These are phyloP conservation scores for Luperina testacea DNA, from an alignment of 2,888 invertebrate species.

Conservation along the genomic window DNA sequence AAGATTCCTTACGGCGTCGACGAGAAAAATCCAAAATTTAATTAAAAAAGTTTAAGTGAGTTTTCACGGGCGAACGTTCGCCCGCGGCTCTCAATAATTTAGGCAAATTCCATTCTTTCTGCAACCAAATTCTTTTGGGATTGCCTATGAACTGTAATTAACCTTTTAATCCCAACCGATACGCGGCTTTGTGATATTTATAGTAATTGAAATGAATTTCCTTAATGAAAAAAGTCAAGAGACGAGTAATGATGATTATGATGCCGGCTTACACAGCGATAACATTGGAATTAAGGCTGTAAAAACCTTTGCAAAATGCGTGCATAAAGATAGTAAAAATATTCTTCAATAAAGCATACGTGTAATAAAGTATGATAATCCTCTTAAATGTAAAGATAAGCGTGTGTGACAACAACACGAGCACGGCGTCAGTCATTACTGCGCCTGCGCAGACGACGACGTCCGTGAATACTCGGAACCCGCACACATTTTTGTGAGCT, in stretches of 20 bases:
- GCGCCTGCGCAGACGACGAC: slow-evolving; percentile 63
- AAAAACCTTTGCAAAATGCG: slow-evolving; percentile 15
- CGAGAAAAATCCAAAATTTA: slow-evolving; percentile 88
- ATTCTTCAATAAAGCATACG: slow-evolving; percentile 30
- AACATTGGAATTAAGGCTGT: slow-evolving; percentile 23
- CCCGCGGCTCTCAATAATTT: slow-evolving; percentile 84
- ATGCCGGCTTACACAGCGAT: slow-evolving; percentile 14
- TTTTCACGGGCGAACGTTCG: slow-evolving; percentile 87
- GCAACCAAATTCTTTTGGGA: slow-evolving; percentile 75
- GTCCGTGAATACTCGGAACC: slow-evolving; percentile 73
- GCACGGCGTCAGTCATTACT: slow-evolving; percentile 67
- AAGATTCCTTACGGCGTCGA: slow-evolving; percentile 80
- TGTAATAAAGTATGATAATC: slow-evolving; percentile 52
- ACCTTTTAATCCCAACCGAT: slow-evolving; percentile 68
- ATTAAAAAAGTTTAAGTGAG: slow-evolving; percentile 90
- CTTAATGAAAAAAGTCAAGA: slow-evolving; percentile 16
- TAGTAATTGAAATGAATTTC: slow-evolving; percentile 45
- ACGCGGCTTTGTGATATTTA: slow-evolving; percentile 57
- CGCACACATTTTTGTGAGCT: slow-evolving; percentile 87
- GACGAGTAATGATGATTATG: slow-evolving; percentile 3
- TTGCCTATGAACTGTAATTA: slow-evolving; percentile 73
- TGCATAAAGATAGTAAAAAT: slow-evolving; percentile 22
- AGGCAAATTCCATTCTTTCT: slow-evolving; percentile 83
- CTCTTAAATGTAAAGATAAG: slow-evolving; percentile 54
- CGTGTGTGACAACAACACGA: slow-evolving; percentile 50